phyloP scores from a whole-genome alignment of 2,888 invertebrate genomes.

The Meiosimyza platycephala region DNA sequence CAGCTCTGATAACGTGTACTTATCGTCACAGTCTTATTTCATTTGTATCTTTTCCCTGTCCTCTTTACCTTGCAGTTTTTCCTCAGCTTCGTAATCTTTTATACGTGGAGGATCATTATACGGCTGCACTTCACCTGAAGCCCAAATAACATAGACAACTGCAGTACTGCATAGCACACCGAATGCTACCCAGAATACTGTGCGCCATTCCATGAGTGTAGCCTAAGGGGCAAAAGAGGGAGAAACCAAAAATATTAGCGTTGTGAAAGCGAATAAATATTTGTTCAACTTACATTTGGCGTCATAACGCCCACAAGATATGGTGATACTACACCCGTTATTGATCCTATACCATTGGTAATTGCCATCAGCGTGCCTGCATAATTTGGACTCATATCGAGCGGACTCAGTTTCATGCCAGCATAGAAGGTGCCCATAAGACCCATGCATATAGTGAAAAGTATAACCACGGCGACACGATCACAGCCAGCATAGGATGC shows the following conservation, averaged over 20 bases:
- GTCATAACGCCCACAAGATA: conserved; percentile 76
- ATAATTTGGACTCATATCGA: conserved; percentile 76
- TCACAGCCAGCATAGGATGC: conserved; percentile 79
- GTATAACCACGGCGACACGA: conserved; percentile 71
- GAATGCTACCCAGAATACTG: conserved; percentile 85
- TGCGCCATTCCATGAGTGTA: conserved; percentile 76
- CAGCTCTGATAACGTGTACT: background rate
- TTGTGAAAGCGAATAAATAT: background rate
- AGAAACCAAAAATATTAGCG: background rate
- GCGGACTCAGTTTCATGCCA: conserved; percentile 77
- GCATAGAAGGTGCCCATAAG: conserved; percentile 79
- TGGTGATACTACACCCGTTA: conserved; percentile 78
- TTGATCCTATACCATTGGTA: conserved; percentile 78
- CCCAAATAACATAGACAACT: conserved; percentile 75
- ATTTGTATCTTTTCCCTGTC: conserved; percentile 31
- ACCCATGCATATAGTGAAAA: conserved; percentile 77
- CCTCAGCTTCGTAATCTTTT: conserved; percentile 44
- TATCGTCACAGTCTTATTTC: conserved; percentile 41
- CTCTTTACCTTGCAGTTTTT: conserved; percentile 39
- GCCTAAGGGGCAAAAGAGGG: conserved; percentile 66
- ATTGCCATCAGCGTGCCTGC: conserved; percentile 77
- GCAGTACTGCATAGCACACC: conserved; percentile 76
- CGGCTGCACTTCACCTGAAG: conserved; percentile 78
- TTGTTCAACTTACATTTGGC: conserved; percentile 70
- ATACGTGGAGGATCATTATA: conserved; percentile 71